Evolutionary conservation across 2,113 vertebrate genomes (phyloP).

Genomic region (Lonchura striata): DNA sequence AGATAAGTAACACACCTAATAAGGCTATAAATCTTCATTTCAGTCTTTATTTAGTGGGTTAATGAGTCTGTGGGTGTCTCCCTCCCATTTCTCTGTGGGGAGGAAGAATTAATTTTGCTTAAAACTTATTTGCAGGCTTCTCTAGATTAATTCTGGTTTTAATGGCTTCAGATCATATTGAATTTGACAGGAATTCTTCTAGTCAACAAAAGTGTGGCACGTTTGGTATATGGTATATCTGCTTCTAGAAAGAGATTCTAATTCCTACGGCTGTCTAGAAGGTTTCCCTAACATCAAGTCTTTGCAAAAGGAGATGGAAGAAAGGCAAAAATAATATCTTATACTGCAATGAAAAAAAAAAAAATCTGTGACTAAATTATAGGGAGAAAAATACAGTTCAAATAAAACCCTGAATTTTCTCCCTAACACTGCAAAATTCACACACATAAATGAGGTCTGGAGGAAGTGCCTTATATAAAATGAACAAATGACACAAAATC

Average conservation of each 20-base stretch:
- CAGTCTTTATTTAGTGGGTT: not conserved
- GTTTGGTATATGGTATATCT: not conserved
- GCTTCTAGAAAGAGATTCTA: not conserved
- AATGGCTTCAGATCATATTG: not conserved
- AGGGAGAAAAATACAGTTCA: not conserved
- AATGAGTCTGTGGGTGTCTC: not conserved
- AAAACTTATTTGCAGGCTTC: not conserved
- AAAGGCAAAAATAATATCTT: not conserved
- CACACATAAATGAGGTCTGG: not conserved
- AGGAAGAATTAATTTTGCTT: not conserved
- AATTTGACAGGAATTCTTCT: not conserved
- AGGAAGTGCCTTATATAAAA: not conserved
- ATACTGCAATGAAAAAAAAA: not conserved
- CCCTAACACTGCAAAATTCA: not conserved
- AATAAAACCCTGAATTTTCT: not conserved
- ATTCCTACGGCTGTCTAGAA: not conserved
- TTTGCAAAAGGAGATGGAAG: not conserved
- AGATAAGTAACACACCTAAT: not conserved
- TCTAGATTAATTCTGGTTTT: not conserved
- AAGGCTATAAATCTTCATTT: not conserved
- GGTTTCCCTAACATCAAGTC: not conserved
- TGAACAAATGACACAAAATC: not conserved
- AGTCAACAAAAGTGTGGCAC: rapidly evolving
- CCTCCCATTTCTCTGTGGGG: not conserved
- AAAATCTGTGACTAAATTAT: not conserved